phyloP scores from a whole-genome alignment of 2,888 invertebrate genomes.

The Pelosia muscerda region DNA sequence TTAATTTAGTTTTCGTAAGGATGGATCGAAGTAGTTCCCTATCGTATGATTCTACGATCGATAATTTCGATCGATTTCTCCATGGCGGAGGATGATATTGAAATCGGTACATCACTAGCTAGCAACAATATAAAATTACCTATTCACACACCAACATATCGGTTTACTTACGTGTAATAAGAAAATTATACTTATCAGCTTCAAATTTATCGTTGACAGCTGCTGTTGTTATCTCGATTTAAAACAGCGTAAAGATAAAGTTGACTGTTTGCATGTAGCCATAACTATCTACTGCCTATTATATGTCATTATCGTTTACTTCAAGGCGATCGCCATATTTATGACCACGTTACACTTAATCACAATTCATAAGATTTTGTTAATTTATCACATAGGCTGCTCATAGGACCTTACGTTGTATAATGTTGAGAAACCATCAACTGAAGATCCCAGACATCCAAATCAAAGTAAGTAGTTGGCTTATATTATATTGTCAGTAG shows the following conservation, averaged over 20 bases:
- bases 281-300: slow-evolving; percentile 43
- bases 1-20: background rate
- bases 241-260: slow-evolving; percentile 48
- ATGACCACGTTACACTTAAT: slow-evolving; percentile 42
- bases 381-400: background rate
- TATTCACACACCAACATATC: slow-evolving; percentile 18
- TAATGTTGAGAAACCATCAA: slow-evolving; percentile 46
- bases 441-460: slow-evolving; percentile 62
- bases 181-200: slow-evolving; percentile 40
- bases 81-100: background rate
- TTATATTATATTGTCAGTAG: background rate
- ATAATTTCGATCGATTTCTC: background rate
- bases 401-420: slow-evolving; percentile 2
- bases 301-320: slow-evolving; percentile 61
- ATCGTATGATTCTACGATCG: background rate
- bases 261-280: slow-evolving; percentile 28
- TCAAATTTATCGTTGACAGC: slow-evolving; percentile 44
- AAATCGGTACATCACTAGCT: background rate
- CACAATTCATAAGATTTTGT: background rate
- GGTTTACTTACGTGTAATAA: slow-evolving; percentile 23
- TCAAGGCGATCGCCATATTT: slow-evolving; percentile 59
- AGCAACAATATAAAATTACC: background rate
- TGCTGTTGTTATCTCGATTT: slow-evolving; percentile 48
- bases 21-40: background rate
- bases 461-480: slow-evolving; percentile 61